Conservation (phyloP, 1,140 invertebrate genomes). For the Drosophila nebulosa region DNA sequence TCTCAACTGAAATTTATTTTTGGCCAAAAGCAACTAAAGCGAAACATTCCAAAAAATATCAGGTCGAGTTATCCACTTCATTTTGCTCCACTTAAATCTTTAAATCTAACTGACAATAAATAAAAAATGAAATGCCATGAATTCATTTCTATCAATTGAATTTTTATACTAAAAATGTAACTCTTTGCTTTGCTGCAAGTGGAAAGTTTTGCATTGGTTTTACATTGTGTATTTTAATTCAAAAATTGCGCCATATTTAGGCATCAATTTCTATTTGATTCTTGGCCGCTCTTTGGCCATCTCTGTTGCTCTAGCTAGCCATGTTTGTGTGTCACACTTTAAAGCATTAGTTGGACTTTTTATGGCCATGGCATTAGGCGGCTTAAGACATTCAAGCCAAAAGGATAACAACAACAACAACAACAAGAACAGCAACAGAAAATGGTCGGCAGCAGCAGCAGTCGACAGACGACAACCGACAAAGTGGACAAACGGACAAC, state of each 20-base stretch:
- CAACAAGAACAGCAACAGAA: not conserved
- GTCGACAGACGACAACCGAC: constrained; percentile 37
- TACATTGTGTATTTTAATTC: too few species aligned
- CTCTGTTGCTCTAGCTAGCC: not conserved
- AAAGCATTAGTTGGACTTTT: constrained; percentile 80
- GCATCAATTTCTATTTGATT: not conserved
- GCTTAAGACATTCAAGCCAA: constrained; percentile 78
- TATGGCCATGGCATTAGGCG: constrained; percentile 77
- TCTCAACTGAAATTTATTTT: not conserved
- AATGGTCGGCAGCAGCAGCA: not conserved
- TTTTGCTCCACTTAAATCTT: not conserved
- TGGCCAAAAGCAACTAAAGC: not conserved
- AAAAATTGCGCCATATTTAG: too few species aligned
- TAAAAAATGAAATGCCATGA: too few species aligned
- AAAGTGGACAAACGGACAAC: constrained; percentile 33
- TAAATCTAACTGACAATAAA: too few species aligned
- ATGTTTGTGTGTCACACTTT: constrained; percentile 70
- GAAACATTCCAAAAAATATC: not conserved
- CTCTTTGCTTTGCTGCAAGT: too few species aligned
- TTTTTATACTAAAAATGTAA: not conserved
- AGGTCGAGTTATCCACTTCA: not conserved
- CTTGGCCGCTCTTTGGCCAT: not conserved
- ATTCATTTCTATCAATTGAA: too few species aligned
- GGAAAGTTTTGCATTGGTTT: too few species aligned
- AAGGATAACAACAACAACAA: constrained; percentile 74